Base-by-base conservation (phyloP, 2,113 vertebrate species). In the Scytalopus superciliaris region DNA sequence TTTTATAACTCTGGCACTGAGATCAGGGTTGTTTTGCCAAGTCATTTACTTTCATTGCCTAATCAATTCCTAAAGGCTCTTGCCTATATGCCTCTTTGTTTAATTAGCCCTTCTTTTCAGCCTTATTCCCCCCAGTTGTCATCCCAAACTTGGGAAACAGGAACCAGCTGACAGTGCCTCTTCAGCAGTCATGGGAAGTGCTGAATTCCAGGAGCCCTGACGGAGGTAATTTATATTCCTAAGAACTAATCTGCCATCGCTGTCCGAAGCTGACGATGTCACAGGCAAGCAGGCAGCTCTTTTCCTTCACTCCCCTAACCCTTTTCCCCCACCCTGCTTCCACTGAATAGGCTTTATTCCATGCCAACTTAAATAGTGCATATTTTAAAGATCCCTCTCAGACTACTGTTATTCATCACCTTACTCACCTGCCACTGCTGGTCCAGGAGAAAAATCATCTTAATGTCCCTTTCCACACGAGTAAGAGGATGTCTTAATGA, bases 11-110 rank as follows among this genome's bases (percentile, higher is more conserved):
- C 92, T 91, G 90, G 90, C 84, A 85, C 76, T 74, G 87, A 78
- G 55, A 67, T 62, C 78, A 50, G 50, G 27, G 30, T 52, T 75
- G 84, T 89, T 68, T 88, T 91, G 94, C 92, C 79, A 95, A 97
- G 80, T 95, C 88, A 88, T 96, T 93, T 93, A 60, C 83, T 92
- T 91, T 93, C 93, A 96, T 95, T 95, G 92, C 76, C 89, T 81
- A 75, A 95, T 97, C 97, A 97, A 66, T 95, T 97, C 92, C 84
- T 95, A 84, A 84, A 78, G 87, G 67, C 86, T 94, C 40, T 95
- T 96, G 92, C 64, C 87, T 78, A 7, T 88, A 97, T 94, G 77
- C 87, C 66, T 87, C 89, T 84, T 92, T 96, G 95, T 96, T 97
- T 96, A 96, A 97, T 96, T 96, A 96, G 92, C 93, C 94, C 87